These are phyloP conservation scores for Trematomus loennbergii DNA, from an alignment of 2,113 vertebrate species.

Conservation along the genomic window DNA sequence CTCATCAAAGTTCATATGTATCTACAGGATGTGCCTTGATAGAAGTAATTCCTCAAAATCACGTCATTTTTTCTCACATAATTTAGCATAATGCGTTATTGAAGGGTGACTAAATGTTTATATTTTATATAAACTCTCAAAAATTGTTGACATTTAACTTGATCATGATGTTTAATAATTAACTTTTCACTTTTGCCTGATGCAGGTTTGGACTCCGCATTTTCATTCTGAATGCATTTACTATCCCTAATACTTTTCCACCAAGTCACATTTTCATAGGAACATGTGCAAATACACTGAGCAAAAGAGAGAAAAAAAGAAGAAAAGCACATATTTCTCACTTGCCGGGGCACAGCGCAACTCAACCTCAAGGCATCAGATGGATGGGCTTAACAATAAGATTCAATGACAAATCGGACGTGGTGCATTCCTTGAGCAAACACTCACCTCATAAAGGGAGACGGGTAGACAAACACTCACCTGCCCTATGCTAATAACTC, in stretches of 20 bases:
- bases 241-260: slow-evolving; percentile 42
- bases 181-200: slow-evolving; percentile 12
- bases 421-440: slow-evolving; percentile 75
- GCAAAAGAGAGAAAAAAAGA: slow-evolving; percentile 26
- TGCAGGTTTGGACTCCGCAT: not conserved
- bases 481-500: slow-evolving; percentile 77
- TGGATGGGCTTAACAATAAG: slow-evolving; percentile 71
- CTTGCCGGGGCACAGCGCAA: slow-evolving; percentile 60
- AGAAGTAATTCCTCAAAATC: slow-evolving; percentile 23
- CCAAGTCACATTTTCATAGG: slow-evolving; percentile 38
- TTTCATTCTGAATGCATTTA: slow-evolving; percentile 13
- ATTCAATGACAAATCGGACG: slow-evolving; percentile 77
- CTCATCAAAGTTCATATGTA: slow-evolving; percentile 38
- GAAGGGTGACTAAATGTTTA: slow-evolving; percentile 20
- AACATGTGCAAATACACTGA: slow-evolving; percentile 42
- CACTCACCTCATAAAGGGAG: slow-evolving; percentile 72
- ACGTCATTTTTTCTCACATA: slow-evolving; percentile 13
- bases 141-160: slow-evolving; percentile 20
- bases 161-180: slow-evolving; percentile 20
- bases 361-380: slow-evolving; percentile 57
- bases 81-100: slow-evolving; percentile 25
- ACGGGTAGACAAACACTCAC: slow-evolving; percentile 80
- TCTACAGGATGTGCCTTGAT: slow-evolving; percentile 38
- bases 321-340: slow-evolving; percentile 66
- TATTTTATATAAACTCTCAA: slow-evolving; percentile 23